A percentile compares a stretch with the other conserved stretches of the same genome.
Conservation (phyloP, 2,113 vertebrate genomes). For the Sterrhoptilus dennistouni region DNA sequence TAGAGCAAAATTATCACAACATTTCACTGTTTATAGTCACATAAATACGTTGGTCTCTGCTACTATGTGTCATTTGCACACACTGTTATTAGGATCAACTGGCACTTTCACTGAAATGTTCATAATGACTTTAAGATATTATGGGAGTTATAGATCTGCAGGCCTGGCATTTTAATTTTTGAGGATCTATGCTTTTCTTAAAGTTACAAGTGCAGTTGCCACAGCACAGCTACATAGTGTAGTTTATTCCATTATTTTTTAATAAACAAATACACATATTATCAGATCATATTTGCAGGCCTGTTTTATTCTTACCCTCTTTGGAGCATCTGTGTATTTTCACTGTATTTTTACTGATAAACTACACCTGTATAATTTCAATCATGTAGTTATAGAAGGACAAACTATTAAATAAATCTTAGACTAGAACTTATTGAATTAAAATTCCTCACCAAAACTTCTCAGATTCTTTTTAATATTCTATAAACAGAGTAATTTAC, state of each 20-base stretch:
- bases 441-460: conserved; percentile 1
- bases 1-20: not conserved
- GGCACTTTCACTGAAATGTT: not conserved
- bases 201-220: not conserved
- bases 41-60: not conserved
- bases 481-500: not conserved
- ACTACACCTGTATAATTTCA: not conserved
- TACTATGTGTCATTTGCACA: not conserved
- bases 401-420: conserved; percentile 9
- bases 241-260: conserved; percentile 9
- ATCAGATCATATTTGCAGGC: not conserved
- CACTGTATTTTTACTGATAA: not conserved
- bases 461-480: conserved; percentile 1
- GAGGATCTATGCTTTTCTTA: not conserved
- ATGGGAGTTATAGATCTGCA: not conserved
- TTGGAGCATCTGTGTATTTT: not conserved
- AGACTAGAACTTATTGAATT: not conserved
- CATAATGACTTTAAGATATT: not conserved
- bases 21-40: not conserved
- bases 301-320: not conserved
- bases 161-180: not conserved
- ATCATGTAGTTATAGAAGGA: not conserved
- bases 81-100: not conserved
- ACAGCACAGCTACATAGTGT: not conserved
- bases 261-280: not conserved